These are phyloP conservation scores for Enteromius afrohamiltoni DNA, from an alignment of 2,797 vertebrate species.

Conservation along the genomic window DNA sequence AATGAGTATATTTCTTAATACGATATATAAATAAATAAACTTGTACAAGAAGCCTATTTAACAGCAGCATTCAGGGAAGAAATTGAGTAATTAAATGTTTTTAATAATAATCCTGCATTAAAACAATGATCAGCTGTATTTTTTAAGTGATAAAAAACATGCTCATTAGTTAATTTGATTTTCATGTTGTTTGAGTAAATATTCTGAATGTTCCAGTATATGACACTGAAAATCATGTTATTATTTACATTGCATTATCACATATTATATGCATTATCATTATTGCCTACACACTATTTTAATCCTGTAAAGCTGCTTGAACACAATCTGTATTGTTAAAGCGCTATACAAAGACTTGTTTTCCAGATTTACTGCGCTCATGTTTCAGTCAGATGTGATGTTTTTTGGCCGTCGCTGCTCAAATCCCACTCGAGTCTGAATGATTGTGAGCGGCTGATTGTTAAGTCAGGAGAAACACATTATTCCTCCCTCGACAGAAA, in stretches of 20 bases:
- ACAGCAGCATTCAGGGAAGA: background rate
- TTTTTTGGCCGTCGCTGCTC: slow-evolving; percentile 15
- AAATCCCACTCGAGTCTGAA: slow-evolving; percentile 34
- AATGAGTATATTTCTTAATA: background rate
- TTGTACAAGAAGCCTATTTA: background rate
- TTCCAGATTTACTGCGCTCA: background rate
- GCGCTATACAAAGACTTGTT: too few relatives aligned
- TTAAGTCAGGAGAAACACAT: slow-evolving; percentile 4
- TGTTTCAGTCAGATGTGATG: slow-evolving; percentile 6
- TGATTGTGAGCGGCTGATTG: slow-evolving; percentile 37
- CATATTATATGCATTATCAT: too few relatives aligned
- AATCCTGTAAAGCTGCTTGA: too few relatives aligned
- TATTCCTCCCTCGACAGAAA: background rate
- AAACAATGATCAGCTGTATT: background rate
- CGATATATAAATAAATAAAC: background rate
- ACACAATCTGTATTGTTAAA: too few relatives aligned
- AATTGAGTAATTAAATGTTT: background rate
- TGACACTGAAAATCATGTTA: background rate
- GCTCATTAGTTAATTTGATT: background rate
- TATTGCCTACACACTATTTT: too few relatives aligned
- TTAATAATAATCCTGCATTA: background rate
- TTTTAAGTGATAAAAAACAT: background rate
- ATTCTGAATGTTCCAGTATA: background rate
- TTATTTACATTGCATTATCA: too few relatives aligned
- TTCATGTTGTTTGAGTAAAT: background rate